Evolutionary conservation across 2,113 vertebrate genomes (phyloP).

Genomic region (Vireo altiloquus): DNA sequence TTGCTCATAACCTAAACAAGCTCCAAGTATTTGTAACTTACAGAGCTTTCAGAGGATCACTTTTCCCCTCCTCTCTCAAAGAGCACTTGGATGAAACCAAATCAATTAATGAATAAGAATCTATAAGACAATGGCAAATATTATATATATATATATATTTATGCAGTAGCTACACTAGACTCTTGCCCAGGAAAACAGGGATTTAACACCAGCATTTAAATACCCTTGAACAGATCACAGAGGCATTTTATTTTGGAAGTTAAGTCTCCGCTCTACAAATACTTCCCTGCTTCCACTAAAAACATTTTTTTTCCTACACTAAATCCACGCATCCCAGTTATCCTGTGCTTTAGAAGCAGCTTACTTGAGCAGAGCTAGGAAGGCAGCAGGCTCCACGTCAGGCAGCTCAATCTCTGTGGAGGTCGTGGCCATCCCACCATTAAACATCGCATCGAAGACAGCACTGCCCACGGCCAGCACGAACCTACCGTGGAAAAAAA

Average conservation of each 20-base stretch:
- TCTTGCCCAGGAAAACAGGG: not conserved
- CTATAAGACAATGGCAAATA: too few relatives aligned
- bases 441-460: slow-evolving; percentile 97
- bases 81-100: not conserved
- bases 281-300: not conserved
- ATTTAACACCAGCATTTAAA: not conserved
- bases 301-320: not conserved
- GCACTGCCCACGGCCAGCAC: slow-evolving; percentile 94
- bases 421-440: slow-evolving; percentile 96
- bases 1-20: not conserved
- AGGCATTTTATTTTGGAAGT: not conserved
- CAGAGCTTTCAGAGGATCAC: not conserved
- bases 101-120: not conserved
- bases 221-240: not conserved
- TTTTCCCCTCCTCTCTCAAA: not conserved
- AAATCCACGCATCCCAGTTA: not conserved
- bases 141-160: not conserved
- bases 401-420: slow-evolving; percentile 96
- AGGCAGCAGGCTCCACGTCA: slow-evolving; percentile 93
- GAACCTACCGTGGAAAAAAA: slow-evolving; percentile 74
- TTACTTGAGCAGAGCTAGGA: slow-evolving; percentile 94
- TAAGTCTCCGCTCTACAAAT: not conserved
- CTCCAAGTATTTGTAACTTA: not conserved
- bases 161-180: not conserved
- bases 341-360: not conserved